A percentile compares a stretch with the other conserved stretches of the same genome.
phyloP scores from a whole-genome alignment of 2,797 vertebrate species.

The Sardinella longiceps region DNA sequence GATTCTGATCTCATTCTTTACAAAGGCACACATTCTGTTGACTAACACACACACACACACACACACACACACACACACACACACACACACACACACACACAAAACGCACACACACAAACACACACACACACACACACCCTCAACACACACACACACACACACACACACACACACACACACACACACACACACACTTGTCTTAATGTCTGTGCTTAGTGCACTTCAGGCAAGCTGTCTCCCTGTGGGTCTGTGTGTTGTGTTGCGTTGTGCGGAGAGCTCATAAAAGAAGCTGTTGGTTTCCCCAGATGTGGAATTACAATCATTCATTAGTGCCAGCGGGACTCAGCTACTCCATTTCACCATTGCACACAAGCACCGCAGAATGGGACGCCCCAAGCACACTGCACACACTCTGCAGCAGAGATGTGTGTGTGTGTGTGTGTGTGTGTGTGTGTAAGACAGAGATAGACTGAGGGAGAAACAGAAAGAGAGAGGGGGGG shows the following conservation, averaged over 20 bases:
- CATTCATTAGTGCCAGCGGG: neutral
- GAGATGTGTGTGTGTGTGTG: slow-evolving; percentile 11
- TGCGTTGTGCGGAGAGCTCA: neutral
- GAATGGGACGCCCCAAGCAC: neutral
- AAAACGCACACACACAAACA: too few relatives aligned
- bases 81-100: too few relatives aligned
- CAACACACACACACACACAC: neutral
- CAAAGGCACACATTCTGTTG: too few relatives aligned
- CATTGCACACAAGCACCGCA: neutral
- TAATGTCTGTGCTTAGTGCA: neutral
- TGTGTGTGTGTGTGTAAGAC: neutral
- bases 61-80: too few relatives aligned
- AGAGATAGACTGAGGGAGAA: too few relatives aligned
- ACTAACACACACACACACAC: too few relatives aligned
- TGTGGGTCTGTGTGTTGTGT: neutral
- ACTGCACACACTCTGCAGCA: neutral
- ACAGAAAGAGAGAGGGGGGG: too few relatives aligned
- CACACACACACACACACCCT: neutral
- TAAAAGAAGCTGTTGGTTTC: neutral
- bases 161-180: neutral
- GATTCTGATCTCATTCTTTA: too few relatives aligned
- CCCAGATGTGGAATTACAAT: neutral
- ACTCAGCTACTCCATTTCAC: neutral
- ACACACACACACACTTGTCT: neutral
- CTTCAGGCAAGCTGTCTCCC: neutral